phyloP scores from a whole-genome alignment of 1,140 invertebrate genomes.

The Bombus confusus region DNA sequence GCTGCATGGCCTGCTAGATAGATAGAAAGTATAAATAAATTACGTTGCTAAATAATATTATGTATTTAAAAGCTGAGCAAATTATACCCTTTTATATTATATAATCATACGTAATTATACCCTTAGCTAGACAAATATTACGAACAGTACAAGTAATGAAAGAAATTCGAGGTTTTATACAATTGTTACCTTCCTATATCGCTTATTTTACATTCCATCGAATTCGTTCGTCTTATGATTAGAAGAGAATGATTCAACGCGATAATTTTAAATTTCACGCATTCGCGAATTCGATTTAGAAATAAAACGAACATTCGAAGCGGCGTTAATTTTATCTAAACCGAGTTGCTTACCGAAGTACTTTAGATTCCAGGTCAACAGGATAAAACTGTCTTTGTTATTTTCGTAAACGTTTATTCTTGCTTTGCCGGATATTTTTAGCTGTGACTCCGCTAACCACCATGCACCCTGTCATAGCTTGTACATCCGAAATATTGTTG shows the following conservation, averaged over 20 bases:
- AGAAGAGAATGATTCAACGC: neutral
- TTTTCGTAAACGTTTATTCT: conserved; percentile 51
- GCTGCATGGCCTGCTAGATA: too few relatives aligned
- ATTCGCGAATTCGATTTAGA: neutral
- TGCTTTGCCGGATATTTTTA: conserved; percentile 27
- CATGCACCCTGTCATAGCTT: neutral
- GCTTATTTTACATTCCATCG: neutral
- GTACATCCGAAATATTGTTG: neutral
- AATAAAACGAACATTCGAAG: neutral
- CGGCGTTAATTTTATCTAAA: conserved; percentile 34
- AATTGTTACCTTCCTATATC: neutral
- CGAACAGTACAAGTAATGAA: too few relatives aligned
- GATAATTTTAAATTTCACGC: neutral
- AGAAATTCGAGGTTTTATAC: too few relatives aligned
- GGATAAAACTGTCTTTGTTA: conserved; percentile 53
- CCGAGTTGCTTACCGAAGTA: conserved; percentile 13
- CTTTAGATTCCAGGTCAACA: conserved; percentile 46
- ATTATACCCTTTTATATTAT: too few relatives aligned
- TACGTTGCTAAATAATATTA: too few relatives aligned
- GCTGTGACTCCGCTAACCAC: conserved; percentile 19
- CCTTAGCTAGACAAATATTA: too few relatives aligned
- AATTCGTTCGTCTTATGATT: neutral
- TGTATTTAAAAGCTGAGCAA: too few relatives aligned
- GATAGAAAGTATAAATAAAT: too few relatives aligned
- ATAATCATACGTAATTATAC: too few relatives aligned